Percentiles rank a stretch among this genome's conserved stretches.
These are phyloP conservation scores for Malurus melanocephalus DNA, from an alignment of 2,113 vertebrate species.

Conservation along the genomic window DNA sequence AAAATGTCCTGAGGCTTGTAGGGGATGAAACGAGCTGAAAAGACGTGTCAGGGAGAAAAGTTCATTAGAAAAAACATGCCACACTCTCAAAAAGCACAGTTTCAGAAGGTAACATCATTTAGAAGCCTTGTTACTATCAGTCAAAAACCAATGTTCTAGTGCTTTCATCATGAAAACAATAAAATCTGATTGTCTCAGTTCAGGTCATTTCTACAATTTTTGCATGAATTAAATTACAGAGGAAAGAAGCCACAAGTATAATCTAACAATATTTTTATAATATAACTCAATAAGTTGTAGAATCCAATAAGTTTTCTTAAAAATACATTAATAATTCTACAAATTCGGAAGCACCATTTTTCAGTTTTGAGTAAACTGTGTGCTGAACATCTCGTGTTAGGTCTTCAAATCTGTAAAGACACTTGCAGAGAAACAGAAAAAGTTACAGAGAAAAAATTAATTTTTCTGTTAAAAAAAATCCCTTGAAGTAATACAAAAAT, in stretches of 20 bases:
- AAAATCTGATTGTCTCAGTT: background rate
- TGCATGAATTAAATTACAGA: background rate
- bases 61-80: background rate
- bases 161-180: background rate
- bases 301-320: background rate
- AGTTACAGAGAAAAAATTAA: background rate
- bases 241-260: background rate
- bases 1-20: conserved; percentile 97
- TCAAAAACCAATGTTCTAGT: background rate
- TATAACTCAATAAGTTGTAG: fast-evolving
- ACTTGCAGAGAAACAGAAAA: background rate
- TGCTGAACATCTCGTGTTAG: background rate
- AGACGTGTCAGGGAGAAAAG: background rate
- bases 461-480: background rate
- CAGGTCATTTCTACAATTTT: background rate
- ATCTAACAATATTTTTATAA: background rate
- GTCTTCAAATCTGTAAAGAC: background rate
- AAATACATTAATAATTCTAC: background rate
- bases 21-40: conserved; percentile 85
- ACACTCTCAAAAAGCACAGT: background rate
- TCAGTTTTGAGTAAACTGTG: background rate
- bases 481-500: background rate
- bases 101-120: background rate
- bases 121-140: background rate
- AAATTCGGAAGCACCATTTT: background rate